Evolutionary conservation across 2,888 invertebrate species (phyloP).

Genomic region (Artemia sp.): DNA sequence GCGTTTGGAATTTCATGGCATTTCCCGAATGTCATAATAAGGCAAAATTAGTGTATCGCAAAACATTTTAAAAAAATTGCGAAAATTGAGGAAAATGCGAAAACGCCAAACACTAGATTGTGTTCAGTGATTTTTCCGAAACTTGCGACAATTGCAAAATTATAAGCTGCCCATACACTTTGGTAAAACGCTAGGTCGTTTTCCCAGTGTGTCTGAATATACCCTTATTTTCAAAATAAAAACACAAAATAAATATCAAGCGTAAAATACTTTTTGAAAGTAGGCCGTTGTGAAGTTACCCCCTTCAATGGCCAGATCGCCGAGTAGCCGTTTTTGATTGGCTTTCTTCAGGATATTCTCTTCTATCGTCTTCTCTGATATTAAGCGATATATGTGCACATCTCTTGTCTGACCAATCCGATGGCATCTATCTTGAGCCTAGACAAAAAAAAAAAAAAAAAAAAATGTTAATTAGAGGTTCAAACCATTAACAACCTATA

Average conservation of each 20-base stretch:
- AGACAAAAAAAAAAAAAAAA: slow-evolving; percentile 30
- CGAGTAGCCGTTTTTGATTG: slow-evolving; percentile 84
- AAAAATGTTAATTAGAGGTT: slow-evolving; percentile 25
- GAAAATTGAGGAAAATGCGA: too few relatives aligned
- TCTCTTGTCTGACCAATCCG: slow-evolving; percentile 97
- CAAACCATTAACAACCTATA: too few relatives aligned
- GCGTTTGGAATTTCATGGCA: too few relatives aligned
- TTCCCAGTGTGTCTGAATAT: too few relatives aligned
- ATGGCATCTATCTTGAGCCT: slow-evolving; percentile 84
- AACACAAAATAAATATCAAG: neutral
- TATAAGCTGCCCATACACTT: too few relatives aligned
- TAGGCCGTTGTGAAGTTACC: slow-evolving; percentile 96
- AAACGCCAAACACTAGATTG: too few relatives aligned
- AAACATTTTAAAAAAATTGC: too few relatives aligned
- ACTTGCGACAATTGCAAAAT: too few relatives aligned
- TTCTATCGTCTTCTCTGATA: slow-evolving; percentile 92
- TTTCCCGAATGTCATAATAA: too few relatives aligned
- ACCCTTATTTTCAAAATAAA: neutral
- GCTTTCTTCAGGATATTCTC: slow-evolving; percentile 99
- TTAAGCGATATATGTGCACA: slow-evolving; percentile 90
- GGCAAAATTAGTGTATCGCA: too few relatives aligned
- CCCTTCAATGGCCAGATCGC: slow-evolving; percentile 92
- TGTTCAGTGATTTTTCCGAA: too few relatives aligned
- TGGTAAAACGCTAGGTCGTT: too few relatives aligned
- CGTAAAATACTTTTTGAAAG: slow-evolving; percentile 56